Conservation (phyloP, 2,888 invertebrate species). For the Tenodera sinensis region DNA sequence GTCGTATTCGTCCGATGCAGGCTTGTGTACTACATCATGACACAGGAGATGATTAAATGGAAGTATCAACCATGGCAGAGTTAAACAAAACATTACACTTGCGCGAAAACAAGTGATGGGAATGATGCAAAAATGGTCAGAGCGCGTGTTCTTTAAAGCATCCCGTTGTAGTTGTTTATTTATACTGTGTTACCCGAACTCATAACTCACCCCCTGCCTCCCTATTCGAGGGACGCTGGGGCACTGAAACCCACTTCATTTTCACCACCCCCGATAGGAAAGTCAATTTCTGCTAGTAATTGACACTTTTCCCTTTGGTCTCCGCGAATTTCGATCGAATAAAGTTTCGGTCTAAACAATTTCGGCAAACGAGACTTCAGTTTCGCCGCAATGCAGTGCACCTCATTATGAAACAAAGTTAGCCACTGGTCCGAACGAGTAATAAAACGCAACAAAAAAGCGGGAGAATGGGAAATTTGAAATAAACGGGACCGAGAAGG, state of each 20-base stretch:
- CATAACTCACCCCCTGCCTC: neutral
- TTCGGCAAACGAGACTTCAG: neutral
- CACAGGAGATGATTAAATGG: too few relatives aligned
- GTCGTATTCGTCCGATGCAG: too few relatives aligned
- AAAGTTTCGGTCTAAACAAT: neutral
- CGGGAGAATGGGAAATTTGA: neutral
- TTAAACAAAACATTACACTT: neutral
- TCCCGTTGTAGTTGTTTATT: neutral
- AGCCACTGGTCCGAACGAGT: neutral
- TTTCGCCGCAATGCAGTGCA: neutral
- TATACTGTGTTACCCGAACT: neutral
- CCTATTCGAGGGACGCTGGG: neutral
- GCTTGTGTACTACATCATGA: too few relatives aligned
- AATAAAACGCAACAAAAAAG: neutral
- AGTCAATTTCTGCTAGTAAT: neutral
- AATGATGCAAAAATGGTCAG: neutral
- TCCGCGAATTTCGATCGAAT: neutral
- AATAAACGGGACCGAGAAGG: neutral
- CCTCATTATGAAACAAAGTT: neutral
- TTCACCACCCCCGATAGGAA: neutral
- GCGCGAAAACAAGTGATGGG: neutral
- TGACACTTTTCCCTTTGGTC: neutral
- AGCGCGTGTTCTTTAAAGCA: neutral
- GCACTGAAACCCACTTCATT: neutral
- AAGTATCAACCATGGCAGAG: neutral